Evolutionary conservation across 2,888 invertebrate species (phyloP).

Genomic region (Fabriciana adippe): DNA sequence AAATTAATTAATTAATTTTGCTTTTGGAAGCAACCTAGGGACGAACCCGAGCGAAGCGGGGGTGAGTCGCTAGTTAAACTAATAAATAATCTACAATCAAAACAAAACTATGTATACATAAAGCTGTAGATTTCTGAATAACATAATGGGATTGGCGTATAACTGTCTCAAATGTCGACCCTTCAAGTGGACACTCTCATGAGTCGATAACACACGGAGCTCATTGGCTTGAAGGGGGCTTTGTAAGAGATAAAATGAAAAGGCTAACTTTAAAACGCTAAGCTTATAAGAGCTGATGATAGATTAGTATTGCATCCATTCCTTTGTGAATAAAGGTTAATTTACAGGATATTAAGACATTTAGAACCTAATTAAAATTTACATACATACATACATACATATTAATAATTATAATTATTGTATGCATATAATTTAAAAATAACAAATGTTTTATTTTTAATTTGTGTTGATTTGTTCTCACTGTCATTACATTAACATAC

Average conservation of each 20-base stretch:
- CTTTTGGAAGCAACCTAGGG: too few relatives aligned
- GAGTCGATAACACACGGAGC: slow-evolving; percentile 24
- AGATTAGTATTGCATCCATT: slow-evolving; percentile 17
- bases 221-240: slow-evolving; percentile 17
- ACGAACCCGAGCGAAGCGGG: too few relatives aligned
- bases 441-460: too few relatives aligned
- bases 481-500: too few relatives aligned
- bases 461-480: too few relatives aligned
- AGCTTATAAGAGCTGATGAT: slow-evolving; percentile 23
- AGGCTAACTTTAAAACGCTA: slow-evolving; percentile 23
- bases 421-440: too few relatives aligned
- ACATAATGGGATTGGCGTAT: slow-evolving; percentile 10
- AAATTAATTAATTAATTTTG: too few relatives aligned
- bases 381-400: too few relatives aligned
- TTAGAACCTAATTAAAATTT: background rate
- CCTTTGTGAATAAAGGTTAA: slow-evolving; percentile 3
- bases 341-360: slow-evolving; percentile 1
- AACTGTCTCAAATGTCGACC: slow-evolving; percentile 20
- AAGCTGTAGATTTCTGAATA: background rate
- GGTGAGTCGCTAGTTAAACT: too few relatives aligned
- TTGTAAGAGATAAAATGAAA: slow-evolving; percentile 22
- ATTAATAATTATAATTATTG: too few relatives aligned
- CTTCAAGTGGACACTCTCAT: slow-evolving; percentile 22
- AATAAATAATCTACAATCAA: too few relatives aligned
- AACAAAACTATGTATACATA: background rate